Percentiles rank a stretch among this genome's conserved stretches.
These are phyloP conservation scores for Lanius collurio DNA, from an alignment of 2,113 vertebrate species.

Conservation along the genomic window DNA sequence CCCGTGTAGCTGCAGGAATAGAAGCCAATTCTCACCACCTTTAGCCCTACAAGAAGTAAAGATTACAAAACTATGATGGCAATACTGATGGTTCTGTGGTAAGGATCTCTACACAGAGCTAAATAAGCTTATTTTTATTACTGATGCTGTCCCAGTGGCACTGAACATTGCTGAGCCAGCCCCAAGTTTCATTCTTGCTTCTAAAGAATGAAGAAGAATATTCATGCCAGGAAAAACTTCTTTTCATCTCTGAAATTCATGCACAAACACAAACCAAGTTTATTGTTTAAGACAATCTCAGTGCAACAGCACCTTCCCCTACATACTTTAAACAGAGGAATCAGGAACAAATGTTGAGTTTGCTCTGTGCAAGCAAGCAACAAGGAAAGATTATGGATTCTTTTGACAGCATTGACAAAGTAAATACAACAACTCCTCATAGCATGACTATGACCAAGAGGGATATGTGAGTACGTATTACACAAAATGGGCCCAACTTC, in stretches of 20 bases:
- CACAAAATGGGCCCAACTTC: neutral
- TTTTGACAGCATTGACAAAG: constrained; percentile 13
- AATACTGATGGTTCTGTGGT: neutral
- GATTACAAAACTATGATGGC: neutral
- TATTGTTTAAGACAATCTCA: neutral
- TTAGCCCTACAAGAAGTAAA: neutral
- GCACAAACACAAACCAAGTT: neutral
- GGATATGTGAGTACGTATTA: neutral
- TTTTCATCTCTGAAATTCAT: neutral
- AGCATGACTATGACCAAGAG: neutral
- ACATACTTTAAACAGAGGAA: neutral
- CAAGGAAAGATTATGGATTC: neutral
- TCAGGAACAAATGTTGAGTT: neutral
- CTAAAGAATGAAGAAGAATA: neutral
- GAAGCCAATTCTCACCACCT: neutral
- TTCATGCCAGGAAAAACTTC: neutral
- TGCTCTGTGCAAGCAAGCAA: neutral
- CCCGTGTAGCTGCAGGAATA: neutral
- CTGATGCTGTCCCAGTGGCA: neutral
- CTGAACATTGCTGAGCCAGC: neutral
- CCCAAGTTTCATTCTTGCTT: neutral
- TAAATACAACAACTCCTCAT: constrained; percentile 1
- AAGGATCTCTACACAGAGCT: neutral
- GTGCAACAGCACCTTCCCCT: neutral
- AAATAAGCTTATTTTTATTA: neutral